Evolutionary conservation across 2,888 invertebrate genomes (phyloP).

Genomic region (Polymixis flavicincta): DNA sequence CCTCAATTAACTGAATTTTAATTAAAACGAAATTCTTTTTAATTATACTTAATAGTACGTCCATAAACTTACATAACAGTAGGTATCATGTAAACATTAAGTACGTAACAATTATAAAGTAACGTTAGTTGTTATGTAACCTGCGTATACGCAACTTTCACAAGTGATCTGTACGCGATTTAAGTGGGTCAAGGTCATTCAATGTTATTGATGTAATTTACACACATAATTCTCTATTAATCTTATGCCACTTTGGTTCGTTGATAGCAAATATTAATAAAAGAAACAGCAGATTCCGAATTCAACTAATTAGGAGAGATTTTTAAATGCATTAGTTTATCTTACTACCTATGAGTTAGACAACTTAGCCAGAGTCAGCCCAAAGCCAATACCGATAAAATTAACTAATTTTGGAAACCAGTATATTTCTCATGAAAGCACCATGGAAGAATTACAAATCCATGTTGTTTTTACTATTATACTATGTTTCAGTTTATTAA

Average conservation of each 20-base stretch:
- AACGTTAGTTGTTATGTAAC: constrained; percentile 41
- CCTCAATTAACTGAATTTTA: not conserved
- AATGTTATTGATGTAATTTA: constrained; percentile 38
- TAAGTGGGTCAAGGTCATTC: constrained; percentile 77
- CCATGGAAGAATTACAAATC: not conserved
- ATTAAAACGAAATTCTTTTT: constrained; percentile 7
- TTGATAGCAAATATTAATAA: no score
- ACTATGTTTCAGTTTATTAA: not conserved
- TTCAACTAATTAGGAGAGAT: not conserved
- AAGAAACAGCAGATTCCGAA: not conserved
- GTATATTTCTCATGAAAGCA: not conserved
- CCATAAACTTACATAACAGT: constrained; percentile 29
- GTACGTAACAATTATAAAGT: constrained; percentile 17
- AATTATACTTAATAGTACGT: constrained; percentile 4
- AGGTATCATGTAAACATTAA: not conserved
- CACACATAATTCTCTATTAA: not conserved
- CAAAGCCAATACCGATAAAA: not conserved
- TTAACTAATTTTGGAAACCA: not conserved
- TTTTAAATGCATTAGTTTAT: not conserved
- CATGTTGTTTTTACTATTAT: not conserved
- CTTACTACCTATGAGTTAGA: not conserved
- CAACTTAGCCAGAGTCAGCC: no score
- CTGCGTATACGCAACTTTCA: constrained; percentile 59
- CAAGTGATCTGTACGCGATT: constrained; percentile 41
- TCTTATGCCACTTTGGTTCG: not conserved